A percentile compares a stretch with the other conserved stretches of the same genome.
Conservation (phyloP, 2,797 vertebrate species). For the Platalea minor region DNA sequence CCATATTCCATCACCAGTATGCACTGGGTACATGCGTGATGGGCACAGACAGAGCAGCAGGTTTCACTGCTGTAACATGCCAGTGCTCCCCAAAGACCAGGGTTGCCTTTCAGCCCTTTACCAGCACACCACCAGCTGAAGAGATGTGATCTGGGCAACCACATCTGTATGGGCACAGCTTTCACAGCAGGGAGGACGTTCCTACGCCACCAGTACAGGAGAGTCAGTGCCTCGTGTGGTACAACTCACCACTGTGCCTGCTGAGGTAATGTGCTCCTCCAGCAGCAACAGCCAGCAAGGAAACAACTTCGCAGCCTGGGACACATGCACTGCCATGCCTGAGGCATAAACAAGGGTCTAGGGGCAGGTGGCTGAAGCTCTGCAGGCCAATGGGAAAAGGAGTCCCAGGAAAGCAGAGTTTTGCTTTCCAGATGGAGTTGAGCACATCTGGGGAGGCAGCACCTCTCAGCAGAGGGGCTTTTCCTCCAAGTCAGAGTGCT, state of each 20-base stretch:
- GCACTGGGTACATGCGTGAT: fast-evolving
- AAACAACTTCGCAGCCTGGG: neutral
- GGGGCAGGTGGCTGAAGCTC: neutral
- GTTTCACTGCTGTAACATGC: neutral
- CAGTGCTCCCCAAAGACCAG: neutral
- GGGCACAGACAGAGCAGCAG: neutral
- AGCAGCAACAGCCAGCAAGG: neutral
- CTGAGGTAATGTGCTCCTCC: neutral
- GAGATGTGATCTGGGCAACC: neutral
- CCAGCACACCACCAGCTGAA: neutral
- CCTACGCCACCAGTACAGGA: neutral
- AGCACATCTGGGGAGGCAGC: neutral
- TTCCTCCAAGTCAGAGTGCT: fast-evolving
- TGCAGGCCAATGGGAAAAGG: neutral
- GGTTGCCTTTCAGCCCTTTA: neutral
- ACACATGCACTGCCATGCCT: neutral
- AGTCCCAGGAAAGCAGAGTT: neutral
- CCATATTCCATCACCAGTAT: neutral
- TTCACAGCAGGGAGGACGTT: neutral
- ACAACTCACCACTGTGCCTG: fast-evolving
- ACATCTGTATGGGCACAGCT: neutral
- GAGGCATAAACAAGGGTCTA: neutral
- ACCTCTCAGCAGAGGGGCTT: neutral
- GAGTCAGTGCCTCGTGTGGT: neutral
- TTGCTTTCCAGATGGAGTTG: neutral